Evolutionary conservation across 2,888 invertebrate genomes (phyloP).

Genomic region (Tinea trinotella): DNA sequence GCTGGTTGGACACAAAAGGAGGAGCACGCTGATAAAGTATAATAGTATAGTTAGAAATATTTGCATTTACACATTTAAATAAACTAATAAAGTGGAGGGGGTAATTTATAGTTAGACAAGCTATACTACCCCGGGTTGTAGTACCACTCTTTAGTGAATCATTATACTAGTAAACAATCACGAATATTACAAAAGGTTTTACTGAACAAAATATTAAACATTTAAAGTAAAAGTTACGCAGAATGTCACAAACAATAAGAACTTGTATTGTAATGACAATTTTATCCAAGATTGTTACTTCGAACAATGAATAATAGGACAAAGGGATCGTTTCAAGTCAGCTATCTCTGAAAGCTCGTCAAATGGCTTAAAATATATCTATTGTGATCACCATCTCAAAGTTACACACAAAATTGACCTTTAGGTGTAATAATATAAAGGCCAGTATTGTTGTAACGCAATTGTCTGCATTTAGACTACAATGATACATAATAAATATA

Average conservation of each 20-base stretch:
- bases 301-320: constrained; percentile 58
- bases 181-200: too few relatives aligned
- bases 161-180: too few relatives aligned
- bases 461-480: background rate
- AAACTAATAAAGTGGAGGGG: too few relatives aligned
- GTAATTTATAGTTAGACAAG: too few relatives aligned
- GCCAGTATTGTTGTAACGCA: background rate
- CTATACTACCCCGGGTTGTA: too few relatives aligned
- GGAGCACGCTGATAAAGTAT: too few relatives aligned
- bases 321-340: constrained; percentile 56
- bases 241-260: constrained; percentile 4
- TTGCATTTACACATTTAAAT: too few relatives aligned
- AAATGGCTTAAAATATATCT: constrained; percentile 52
- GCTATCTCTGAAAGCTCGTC: constrained; percentile 61
- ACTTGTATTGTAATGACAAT: constrained; percentile 29
- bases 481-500: background rate
- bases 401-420: background rate
- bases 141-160: too few relatives aligned
- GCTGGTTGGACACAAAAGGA: too few relatives aligned
- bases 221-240: background rate
- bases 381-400: constrained; percentile 29
- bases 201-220: too few relatives aligned
- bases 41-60: too few relatives aligned
- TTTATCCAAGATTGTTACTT: constrained; percentile 36
- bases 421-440: background rate